These are phyloP conservation scores for Sesamia nonagrioides DNA, from an alignment of 1,140 invertebrate genomes.

Conservation along the genomic window DNA sequence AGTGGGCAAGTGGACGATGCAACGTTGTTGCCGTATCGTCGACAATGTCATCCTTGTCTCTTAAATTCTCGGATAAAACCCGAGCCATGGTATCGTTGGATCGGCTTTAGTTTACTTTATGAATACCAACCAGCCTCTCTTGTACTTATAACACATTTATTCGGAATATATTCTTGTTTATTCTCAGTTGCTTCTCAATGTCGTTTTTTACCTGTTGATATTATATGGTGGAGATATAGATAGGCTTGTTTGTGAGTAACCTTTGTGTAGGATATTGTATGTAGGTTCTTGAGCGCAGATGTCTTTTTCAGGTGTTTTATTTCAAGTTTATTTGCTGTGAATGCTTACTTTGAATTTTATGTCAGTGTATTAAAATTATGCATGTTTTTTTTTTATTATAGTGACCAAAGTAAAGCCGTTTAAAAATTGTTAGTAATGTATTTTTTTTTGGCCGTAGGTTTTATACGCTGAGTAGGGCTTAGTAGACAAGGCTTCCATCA, in stretches of 20 bases:
- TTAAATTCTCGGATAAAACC: constrained; percentile 69
- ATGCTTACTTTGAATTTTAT: not conserved
- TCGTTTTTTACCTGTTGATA: constrained; percentile 41
- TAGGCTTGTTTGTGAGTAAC: constrained; percentile 24
- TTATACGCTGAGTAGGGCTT: too few relatives aligned
- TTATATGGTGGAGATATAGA: constrained; percentile 33
- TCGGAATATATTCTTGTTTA: constrained; percentile 35
- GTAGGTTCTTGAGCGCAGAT: not conserved
- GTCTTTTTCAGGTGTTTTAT: constrained; percentile 5
- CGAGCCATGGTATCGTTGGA: constrained; percentile 36
- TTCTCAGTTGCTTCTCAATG: constrained; percentile 24
- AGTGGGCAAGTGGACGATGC: constrained; percentile 51
- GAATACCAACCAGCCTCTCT: constrained; percentile 49
- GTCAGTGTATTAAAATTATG: too few relatives aligned
- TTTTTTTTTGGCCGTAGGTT: too few relatives aligned
- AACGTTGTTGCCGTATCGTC: constrained; percentile 63
- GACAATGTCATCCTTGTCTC: constrained; percentile 66
- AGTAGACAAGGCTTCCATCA: too few relatives aligned
- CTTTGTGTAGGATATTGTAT: constrained; percentile 24
- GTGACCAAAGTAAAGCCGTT: too few relatives aligned
- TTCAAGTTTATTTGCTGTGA: not conserved
- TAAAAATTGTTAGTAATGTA: too few relatives aligned
- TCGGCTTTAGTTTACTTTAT: constrained; percentile 55
- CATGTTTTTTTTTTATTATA: too few relatives aligned
- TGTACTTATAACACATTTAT: constrained; percentile 40